Conservation (phyloP, 2,113 vertebrate genomes). For the Gallinago media region DNA sequence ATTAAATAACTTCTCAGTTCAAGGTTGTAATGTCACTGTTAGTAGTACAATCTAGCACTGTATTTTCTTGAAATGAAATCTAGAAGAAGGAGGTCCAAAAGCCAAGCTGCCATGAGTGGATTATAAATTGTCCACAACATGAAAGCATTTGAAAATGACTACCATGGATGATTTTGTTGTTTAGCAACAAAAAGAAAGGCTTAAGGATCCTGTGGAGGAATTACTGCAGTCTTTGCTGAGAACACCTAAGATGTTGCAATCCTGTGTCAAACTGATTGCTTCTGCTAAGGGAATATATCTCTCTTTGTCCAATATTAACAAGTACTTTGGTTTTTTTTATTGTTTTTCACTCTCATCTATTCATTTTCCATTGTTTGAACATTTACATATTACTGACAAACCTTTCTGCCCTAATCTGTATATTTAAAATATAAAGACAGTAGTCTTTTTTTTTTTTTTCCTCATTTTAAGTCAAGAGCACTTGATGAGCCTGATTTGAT, state of each 20-base stretch:
- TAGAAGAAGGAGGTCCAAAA: not conserved
- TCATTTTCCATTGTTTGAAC: not conserved
- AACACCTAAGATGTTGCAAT: not conserved
- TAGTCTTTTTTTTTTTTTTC: not conserved
- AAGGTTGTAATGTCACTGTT: not conserved
- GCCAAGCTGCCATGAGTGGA: not conserved
- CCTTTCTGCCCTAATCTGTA: not conserved
- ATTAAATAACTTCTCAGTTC: not conserved
- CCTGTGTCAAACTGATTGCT: not conserved
- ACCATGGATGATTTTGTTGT: not conserved
- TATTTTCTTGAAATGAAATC: not conserved
- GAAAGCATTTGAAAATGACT: not conserved
- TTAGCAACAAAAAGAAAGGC: not conserved
- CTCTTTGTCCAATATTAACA: not conserved
- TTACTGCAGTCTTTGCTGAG: not conserved
- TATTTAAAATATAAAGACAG: not conserved
- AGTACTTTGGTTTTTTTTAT: not conserved
- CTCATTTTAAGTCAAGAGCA: not conserved
- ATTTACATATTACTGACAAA: not conserved
- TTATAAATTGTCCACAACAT: not conserved
- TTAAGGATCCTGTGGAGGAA: not conserved
- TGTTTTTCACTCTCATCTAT: not conserved
- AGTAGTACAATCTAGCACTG: not conserved
- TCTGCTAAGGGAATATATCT: not conserved
- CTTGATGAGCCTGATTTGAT: not conserved